phyloP scores from a whole-genome alignment of 2,113 vertebrate genomes.

The Meriones unguiculatus region DNA sequence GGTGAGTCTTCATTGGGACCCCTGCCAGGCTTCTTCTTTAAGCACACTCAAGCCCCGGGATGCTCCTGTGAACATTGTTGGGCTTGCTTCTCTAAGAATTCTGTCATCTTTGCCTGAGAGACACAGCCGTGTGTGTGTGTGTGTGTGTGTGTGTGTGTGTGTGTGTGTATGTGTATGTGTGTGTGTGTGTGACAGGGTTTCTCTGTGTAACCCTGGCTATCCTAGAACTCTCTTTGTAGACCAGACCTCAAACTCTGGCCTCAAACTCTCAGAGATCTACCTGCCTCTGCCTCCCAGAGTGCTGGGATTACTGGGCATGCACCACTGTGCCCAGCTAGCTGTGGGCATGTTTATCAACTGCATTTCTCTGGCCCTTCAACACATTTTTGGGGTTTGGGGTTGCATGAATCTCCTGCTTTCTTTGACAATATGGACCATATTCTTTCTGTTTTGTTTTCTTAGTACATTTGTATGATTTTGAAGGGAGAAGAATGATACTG shows the following conservation, averaged over 20 bases:
- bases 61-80: neutral
- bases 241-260: no score
- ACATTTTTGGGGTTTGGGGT: neutral
- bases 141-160: no score
- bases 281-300: no score
- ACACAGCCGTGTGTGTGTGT: no score
- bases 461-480: neutral
- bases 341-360: neutral
- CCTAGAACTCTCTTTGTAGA: no score
- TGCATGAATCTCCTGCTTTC: neutral
- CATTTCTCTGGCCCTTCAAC: neutral
- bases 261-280: no score
- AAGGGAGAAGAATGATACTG: neutral
- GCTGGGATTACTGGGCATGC: no score
- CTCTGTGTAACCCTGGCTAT: no score
- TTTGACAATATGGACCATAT: neutral
- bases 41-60: neutral
- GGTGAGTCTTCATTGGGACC: neutral
- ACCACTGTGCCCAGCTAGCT: neutral
- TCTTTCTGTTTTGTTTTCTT: neutral
- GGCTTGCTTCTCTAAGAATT: neutral
- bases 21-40: neutral
- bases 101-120: neutral
- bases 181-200: no score
- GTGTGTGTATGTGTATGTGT: no score